These are phyloP conservation scores for Mesoligia furuncula DNA, from an alignment of 2,888 invertebrate species.

Conservation along the genomic window DNA sequence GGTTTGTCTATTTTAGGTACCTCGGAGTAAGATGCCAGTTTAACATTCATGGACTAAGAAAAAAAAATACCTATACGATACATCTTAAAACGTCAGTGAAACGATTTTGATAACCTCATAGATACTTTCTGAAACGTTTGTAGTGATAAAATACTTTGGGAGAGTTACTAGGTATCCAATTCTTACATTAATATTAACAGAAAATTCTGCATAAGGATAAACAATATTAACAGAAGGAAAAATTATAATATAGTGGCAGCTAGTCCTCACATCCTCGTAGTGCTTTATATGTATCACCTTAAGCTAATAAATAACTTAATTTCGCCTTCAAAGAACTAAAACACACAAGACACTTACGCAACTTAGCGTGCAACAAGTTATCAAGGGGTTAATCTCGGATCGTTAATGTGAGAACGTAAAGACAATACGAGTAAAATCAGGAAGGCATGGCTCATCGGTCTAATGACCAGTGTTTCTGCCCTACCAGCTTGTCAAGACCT, in stretches of 20 bases:
- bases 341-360: conserved; percentile 30
- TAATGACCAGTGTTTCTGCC: conserved; percentile 78
- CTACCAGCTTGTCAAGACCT: conserved; percentile 67
- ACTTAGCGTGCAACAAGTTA: conserved; percentile 58
- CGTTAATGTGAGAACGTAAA: conserved; percentile 82
- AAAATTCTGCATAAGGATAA: not conserved
- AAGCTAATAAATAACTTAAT: conserved; percentile 5
- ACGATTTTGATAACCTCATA: not conserved
- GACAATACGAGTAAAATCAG: conserved; percentile 82
- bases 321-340: conserved; percentile 31
- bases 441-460: conserved; percentile 85
- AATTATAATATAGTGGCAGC: not conserved
- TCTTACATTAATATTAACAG: not conserved
- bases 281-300: not conserved
- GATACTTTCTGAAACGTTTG: not conserved
- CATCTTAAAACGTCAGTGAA: no score
- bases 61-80: no score
- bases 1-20: no score
- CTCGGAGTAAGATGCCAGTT: not conserved
- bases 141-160: not conserved
- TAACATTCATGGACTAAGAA: no score
- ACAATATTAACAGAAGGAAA: not conserved
- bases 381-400: conserved; percentile 68
- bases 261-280: not conserved
- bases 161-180: not conserved